These are phyloP conservation scores for Actenoides lindsayi DNA, from an alignment of 2,113 vertebrate genomes.

Conservation along the genomic window DNA sequence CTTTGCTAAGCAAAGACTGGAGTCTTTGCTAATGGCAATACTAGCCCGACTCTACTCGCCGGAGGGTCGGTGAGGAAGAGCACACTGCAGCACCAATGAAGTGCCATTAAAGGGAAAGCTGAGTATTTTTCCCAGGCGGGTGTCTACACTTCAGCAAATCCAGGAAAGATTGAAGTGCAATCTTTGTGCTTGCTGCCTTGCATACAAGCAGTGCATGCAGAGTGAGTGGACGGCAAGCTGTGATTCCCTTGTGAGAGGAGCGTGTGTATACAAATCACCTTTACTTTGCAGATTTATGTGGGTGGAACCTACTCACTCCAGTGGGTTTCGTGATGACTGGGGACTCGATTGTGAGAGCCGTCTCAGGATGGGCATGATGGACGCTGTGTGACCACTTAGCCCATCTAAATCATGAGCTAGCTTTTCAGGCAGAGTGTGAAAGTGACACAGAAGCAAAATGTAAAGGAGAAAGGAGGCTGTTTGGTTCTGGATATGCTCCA, in stretches of 20 bases:
- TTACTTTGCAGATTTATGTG: rapidly evolving
- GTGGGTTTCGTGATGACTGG: not conserved
- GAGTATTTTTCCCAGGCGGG: not conserved
- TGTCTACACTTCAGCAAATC: not conserved
- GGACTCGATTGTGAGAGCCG: not conserved
- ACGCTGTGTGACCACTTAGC: not conserved
- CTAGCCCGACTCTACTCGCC: not conserved
- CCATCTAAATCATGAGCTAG: rapidly evolving
- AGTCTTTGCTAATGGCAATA: not conserved
- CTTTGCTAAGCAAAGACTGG: not conserved
- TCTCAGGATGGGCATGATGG: not conserved
- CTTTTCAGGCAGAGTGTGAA: not conserved
- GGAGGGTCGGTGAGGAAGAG: not conserved
- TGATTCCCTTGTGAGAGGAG: not conserved
- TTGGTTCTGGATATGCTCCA: not conserved
- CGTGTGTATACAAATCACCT: rapidly evolving
- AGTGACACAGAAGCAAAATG: not conserved
- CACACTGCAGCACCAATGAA: rapidly evolving
- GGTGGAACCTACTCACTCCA: not conserved
- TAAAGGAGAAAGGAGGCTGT: not conserved
- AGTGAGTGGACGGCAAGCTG: not conserved
- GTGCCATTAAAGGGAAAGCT: not conserved
- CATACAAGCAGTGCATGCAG: not conserved
- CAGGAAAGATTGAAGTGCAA: not conserved
- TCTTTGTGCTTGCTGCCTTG: not conserved